These are phyloP conservation scores for Stramonita haemastoma DNA, from an alignment of 2,888 invertebrate species.

Conservation along the genomic window DNA sequence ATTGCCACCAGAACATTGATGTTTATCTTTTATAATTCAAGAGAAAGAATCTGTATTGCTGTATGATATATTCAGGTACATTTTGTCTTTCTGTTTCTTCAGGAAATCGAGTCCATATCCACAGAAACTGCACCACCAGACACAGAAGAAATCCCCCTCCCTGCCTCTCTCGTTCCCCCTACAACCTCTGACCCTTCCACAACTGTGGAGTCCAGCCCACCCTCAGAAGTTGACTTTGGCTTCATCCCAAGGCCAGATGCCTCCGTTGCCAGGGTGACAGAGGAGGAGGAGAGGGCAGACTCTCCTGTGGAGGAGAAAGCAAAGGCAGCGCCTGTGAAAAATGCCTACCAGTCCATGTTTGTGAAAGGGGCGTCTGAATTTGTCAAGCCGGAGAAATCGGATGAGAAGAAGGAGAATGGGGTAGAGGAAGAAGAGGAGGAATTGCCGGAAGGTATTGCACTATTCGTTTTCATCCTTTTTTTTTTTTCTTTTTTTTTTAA, in stretches of 20 bases:
- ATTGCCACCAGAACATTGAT: too few species aligned
- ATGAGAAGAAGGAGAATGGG: slow-evolving; percentile 33
- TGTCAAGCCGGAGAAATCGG: slow-evolving; percentile 47
- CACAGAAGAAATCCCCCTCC: slow-evolving; percentile 5
- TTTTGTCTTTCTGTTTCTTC: slow-evolving; percentile 1
- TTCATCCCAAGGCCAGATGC: slow-evolving; percentile 33
- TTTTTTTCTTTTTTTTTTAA: not conserved
- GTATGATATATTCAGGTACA: too few species aligned
- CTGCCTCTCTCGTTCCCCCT: not conserved
- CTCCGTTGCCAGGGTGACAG: not conserved
- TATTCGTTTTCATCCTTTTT: too few species aligned
- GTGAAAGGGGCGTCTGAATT: slow-evolving; percentile 64
- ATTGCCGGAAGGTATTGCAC: slow-evolving; percentile 65
- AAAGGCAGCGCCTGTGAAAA: slow-evolving; percentile 9
- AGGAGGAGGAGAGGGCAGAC: not conserved
- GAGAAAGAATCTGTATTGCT: too few species aligned
- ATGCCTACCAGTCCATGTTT: slow-evolving; percentile 60
- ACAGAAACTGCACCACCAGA: not conserved
- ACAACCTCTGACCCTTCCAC: not conserved
- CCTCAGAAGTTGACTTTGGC: not conserved
- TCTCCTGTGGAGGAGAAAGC: not conserved
- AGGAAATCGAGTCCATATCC: slow-evolving; percentile 62
- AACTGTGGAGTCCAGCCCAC: slow-evolving; percentile 11
- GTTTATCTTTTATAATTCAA: too few species aligned
- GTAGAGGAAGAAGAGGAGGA: slow-evolving; percentile 51